Conservation (phyloP, 2,113 vertebrate species). For the Crocuta crocuta region DNA sequence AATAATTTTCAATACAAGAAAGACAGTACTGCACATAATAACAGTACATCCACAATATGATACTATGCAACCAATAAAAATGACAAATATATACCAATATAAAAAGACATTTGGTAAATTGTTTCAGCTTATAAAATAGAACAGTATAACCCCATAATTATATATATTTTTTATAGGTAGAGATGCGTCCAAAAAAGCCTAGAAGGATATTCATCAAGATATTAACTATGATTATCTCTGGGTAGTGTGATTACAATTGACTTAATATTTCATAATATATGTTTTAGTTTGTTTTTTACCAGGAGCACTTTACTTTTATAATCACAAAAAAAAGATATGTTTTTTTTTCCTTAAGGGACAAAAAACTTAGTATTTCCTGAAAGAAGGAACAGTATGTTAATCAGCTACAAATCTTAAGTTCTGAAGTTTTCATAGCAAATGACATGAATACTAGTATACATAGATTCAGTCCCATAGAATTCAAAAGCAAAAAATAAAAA, state of each 20-base stretch:
- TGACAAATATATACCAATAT: neutral
- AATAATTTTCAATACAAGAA: conserved; percentile 24
- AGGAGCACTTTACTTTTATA: neutral
- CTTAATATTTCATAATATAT: neutral
- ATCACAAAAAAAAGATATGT: neutral
- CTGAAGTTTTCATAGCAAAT: conserved; percentile 44
- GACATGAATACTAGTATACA: neutral
- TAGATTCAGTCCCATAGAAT: neutral
- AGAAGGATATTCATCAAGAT: conserved; percentile 42
- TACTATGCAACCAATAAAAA: conserved; percentile 12
- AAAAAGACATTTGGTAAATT: conserved; percentile 17
- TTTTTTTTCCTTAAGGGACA: neutral
- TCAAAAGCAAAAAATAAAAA: conserved; percentile 54
- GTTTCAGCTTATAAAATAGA: conserved; percentile 50
- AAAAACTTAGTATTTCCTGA: conserved; percentile 19
- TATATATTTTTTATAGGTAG: neutral
- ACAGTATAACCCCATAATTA: neutral
- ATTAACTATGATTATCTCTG: conserved; percentile 45
- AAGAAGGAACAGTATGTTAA: neutral
- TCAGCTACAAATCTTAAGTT: conserved; percentile 12
- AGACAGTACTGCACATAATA: conserved; percentile 4
- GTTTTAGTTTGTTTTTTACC: conserved; percentile 34
- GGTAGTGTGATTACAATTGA: neutral
- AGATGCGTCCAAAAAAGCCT: conserved; percentile 39
- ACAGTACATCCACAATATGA: neutral